These are phyloP conservation scores for Aspiorhynchus laticeps DNA, from an alignment of 2,113 vertebrate species.

Conservation along the genomic window DNA sequence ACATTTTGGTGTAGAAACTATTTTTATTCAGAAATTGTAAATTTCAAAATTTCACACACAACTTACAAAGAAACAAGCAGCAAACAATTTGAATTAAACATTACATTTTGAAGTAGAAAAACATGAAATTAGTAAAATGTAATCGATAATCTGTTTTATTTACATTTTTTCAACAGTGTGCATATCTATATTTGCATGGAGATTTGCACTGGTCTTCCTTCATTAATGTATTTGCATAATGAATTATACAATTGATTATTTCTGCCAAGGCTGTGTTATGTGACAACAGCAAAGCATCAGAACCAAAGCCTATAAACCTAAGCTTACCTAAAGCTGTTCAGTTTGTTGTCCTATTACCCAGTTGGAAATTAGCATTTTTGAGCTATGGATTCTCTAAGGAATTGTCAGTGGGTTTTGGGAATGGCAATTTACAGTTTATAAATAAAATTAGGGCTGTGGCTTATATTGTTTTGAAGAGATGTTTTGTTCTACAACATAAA, in stretches of 20 bases:
- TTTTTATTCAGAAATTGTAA: too few species aligned
- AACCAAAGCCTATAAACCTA: not conserved
- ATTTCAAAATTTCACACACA: too few species aligned
- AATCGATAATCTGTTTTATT: too few species aligned
- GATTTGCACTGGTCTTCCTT: not conserved
- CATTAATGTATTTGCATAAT: not conserved
- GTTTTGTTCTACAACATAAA: not conserved
- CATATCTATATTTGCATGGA: not conserved
- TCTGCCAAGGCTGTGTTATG: not conserved
- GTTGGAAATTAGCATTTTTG: not conserved
- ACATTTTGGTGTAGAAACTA: too few species aligned
- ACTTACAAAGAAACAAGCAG: too few species aligned
- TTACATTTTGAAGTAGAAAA: too few species aligned
- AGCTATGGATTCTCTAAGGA: not conserved
- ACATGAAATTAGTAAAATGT: too few species aligned
- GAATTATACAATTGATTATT: not conserved
- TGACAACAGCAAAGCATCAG: not conserved
- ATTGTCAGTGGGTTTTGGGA: not conserved
- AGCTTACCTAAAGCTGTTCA: not conserved
- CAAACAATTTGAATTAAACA: too few species aligned
- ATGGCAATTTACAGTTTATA: not conserved
- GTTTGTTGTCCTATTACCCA: not conserved
- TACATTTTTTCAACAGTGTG: too few species aligned
- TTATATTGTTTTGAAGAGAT: not conserved
- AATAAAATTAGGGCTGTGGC: not conserved